Conservation (phyloP, 1,140 invertebrate species). For the Meloidogyne floridensis region DNA sequence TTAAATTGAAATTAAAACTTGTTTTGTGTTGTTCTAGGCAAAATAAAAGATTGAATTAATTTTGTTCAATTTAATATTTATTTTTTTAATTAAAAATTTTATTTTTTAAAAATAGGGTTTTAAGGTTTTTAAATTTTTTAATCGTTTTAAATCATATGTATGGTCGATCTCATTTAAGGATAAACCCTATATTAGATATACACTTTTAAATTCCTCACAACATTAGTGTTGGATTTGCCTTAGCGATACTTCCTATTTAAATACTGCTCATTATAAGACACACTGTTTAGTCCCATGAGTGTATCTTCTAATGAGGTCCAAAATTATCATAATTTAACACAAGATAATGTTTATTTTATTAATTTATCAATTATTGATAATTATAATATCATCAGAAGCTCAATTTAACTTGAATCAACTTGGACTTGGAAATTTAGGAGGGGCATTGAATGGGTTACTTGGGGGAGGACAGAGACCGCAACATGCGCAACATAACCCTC, state of each 20-base stretch:
- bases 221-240: too few relatives aligned
- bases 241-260: too few relatives aligned
- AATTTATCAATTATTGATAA: background rate
- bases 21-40: background rate
- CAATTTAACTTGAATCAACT: background rate
- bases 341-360: background rate
- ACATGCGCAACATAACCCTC: background rate
- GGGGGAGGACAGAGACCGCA: background rate
- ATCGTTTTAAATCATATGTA: too few relatives aligned
- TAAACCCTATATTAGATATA: too few relatives aligned
- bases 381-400: background rate
- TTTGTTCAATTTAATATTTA: background rate
- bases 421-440: background rate
- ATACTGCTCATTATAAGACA: too few relatives aligned
- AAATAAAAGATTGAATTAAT: background rate
- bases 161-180: too few relatives aligned
- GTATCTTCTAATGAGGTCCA: too few relatives aligned
- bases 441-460: background rate
- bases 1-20: slow-evolving; percentile 1
- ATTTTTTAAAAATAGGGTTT: too few relatives aligned
- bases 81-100: background rate
- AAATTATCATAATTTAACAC: too few relatives aligned
- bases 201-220: too few relatives aligned
- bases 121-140: too few relatives aligned
- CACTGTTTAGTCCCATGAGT: too few relatives aligned